phyloP scores from a whole-genome alignment of 2,888 invertebrate species.

The Cartodere bifasciata region DNA sequence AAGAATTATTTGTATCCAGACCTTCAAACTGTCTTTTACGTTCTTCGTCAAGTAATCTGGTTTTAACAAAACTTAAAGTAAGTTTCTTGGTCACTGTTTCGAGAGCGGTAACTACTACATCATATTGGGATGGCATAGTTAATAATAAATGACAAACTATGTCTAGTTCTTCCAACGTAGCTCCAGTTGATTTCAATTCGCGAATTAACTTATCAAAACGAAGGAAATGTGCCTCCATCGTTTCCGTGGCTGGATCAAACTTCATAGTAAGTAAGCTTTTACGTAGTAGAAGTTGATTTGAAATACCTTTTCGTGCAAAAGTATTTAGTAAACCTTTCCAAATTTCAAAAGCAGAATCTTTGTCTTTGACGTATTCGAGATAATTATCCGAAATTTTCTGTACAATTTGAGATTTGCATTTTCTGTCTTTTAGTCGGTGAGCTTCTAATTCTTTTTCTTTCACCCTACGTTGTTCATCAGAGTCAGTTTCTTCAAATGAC shows the following conservation, averaged over 20 bases:
- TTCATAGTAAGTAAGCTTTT: conserved; percentile 18
- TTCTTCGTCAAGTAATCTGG: conserved; percentile 18
- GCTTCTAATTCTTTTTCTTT: too few relatives aligned
- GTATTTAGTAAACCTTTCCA: conserved; percentile 17
- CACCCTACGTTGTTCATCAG: too few relatives aligned
- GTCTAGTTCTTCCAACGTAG: conserved; percentile 12
- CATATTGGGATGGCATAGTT: conserved; percentile 14
- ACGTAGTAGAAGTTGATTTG: conserved; percentile 17
- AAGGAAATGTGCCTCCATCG: conserved; percentile 16
- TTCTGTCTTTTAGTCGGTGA: conserved; percentile 15
- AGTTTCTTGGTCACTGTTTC: conserved; percentile 13
- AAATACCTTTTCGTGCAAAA: conserved; percentile 18
- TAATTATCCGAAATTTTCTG: conserved; percentile 19
- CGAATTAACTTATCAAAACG: conserved; percentile 19
- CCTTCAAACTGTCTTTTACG: conserved; percentile 8
- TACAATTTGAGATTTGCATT: conserved; percentile 17
- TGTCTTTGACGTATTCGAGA: conserved; percentile 19
- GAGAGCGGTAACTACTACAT: conserved; percentile 18
- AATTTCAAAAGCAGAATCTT: conserved; percentile 17
- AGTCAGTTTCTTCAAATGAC: too few relatives aligned
- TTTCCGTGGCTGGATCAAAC: conserved; percentile 13
- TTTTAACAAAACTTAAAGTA: conserved; percentile 17
- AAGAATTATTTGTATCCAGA: too few relatives aligned
- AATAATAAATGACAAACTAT: conserved; percentile 16
- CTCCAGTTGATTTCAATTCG: conserved; percentile 16